Evolutionary conservation across 1,140 invertebrate species (phyloP), one percentile per base, ranked within the genome.

Genomic region (Holotrichia oblita): DNA sequence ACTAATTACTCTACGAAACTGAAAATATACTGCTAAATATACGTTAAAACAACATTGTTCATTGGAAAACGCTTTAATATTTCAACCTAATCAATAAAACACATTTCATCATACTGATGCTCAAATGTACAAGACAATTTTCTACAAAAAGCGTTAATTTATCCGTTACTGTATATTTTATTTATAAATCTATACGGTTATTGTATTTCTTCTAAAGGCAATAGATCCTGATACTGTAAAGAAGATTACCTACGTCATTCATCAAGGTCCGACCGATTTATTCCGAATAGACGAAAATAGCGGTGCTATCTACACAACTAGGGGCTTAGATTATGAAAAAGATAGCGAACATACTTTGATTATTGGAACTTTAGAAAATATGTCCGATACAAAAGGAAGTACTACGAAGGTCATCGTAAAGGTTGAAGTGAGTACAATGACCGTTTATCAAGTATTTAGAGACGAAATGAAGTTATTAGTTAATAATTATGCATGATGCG

Each of bases 241-340:
- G 77, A 91, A 93, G 83, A 93, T 98, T 34, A 96, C 95, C 0
- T 98, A 98, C 84, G 91, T 92, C 0, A 93, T 98, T 40, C 91
- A 93, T 61, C 93, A 94, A 88, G 96, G 96, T 0, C 91, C 92
- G 22, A 92, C 91, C 0, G 93, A 96, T 27, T 87, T 96, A 12
- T 97, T 97, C 85, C 90, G 91, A 78, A 94, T 97, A 48, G 94
- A 97, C 79, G 89, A 94, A 3, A 92, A 92, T 81, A 93, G 91
- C 9, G 96, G 96, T 0, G 87, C 93, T 4, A 92, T 98, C 12
- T 91, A 92, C 82, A 96, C 95, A 0, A 85, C 91, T 0, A 88
- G 92, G 44, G 92, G 93, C 4, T 86, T 97, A 44, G 95, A 97
- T 85, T 94, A 94, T 80, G 96, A 97, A 83, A 89, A 89, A 78